Evolutionary conservation across 2,888 invertebrate genomes (phyloP), one percentile per base, ranked within the genome.

Genomic region (Hoplodrina ambigua): DNA sequence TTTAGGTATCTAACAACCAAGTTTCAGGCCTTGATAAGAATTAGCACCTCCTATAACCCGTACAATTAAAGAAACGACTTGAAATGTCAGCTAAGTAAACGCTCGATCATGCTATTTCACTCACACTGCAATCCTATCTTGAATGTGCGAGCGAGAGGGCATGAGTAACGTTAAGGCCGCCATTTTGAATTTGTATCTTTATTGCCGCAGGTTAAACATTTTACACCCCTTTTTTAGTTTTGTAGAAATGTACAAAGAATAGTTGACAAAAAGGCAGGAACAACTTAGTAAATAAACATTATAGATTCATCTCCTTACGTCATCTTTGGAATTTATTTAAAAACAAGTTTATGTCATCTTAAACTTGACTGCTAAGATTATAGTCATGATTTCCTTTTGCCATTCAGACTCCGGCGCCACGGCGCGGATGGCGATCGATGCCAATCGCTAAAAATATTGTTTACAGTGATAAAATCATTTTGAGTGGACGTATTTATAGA

Each of bases 301-400:
- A 25, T 46, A 33, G 52, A 50, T 25, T 56, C 19, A 72, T 52
- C 50, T 46, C 7, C 17, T 72, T 71, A n/a, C 70, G 61, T 71
- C 71, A 71, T 13, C 11, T 6, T 20, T 50, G 7, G 71, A 71
- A 66, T 69, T n/a, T 13, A 33, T 55, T 61, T 19, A 61, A 61
- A 71, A 71, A 71, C 55, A 20, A 70, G 70, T 71, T 41, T 61
- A 30, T 4, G 50, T 33, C 46, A 69, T 50, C 33, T n/a, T 61
- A 61, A 20, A 33, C 41, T 50, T 55, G 71, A 61, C n/a, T 55
- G 61, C 71, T 20, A 55, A 13, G 33, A 41, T 8, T 7, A 59
- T 4, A 20, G 30, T 7, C 11, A n/a, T 61, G 49, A 17, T 50
- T 60, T 55, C 15, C 41, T 50, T 63, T 64, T 37, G 50, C 19